These are phyloP conservation scores for Leucoma salicis DNA, from an alignment of 2,888 invertebrate genomes.

Conservation along the genomic window DNA sequence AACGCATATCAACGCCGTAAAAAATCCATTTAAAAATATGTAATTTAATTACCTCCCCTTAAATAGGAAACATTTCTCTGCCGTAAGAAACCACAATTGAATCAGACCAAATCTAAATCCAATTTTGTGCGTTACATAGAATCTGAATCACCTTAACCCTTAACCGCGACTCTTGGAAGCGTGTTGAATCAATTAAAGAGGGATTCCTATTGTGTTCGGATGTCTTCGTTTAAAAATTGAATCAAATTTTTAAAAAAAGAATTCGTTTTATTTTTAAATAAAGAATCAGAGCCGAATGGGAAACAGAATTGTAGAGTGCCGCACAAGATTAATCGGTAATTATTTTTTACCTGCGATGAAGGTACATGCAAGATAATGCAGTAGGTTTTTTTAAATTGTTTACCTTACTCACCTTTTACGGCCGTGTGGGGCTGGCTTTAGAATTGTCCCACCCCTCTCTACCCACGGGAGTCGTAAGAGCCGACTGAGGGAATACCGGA, in stretches of 20 bases:
- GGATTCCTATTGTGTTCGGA: conserved; percentile 41
- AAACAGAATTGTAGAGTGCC: neutral
- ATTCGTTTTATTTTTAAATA: too few species aligned
- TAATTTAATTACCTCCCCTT: conserved; percentile 13
- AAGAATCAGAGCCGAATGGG: neutral
- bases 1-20: neutral
- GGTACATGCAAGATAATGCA: neutral
- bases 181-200: conserved; percentile 64
- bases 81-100: conserved; percentile 34
- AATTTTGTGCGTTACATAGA: conserved; percentile 50
- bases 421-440: too few species aligned
- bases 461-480: too few species aligned
- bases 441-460: too few species aligned
- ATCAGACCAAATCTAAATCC: conserved; percentile 43
- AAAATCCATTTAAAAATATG: neutral
- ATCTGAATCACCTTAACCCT: conserved; percentile 43
- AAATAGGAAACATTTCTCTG: conserved; percentile 12
- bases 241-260: conserved; percentile 32
- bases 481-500: too few species aligned
- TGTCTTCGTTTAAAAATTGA: conserved; percentile 43
- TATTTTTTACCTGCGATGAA: neutral
- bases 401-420: too few species aligned
- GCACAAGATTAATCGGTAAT: neutral
- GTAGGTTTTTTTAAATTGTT: too few species aligned
- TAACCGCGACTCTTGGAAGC: conserved; percentile 52